Conservation (phyloP, 2,888 invertebrate genomes). For the Vesta saturnalis region DNA sequence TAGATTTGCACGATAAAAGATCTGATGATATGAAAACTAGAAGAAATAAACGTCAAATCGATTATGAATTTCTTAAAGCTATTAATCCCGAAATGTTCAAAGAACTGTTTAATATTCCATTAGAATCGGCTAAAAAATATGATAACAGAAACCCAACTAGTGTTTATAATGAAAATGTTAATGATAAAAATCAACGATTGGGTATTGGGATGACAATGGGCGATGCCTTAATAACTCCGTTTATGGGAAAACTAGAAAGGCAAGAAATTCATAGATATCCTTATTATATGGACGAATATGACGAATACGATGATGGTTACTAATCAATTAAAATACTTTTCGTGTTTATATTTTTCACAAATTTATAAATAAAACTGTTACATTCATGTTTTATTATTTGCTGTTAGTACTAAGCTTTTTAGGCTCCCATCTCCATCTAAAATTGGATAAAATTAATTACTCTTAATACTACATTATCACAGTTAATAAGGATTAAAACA, state of each 20-base stretch:
- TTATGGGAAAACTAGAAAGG: slow-evolving; percentile 22
- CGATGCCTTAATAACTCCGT: slow-evolving; percentile 36
- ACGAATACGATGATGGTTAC: neutral
- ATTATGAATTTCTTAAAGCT: slow-evolving; percentile 19
- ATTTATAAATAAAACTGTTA: no score
- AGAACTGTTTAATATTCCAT: slow-evolving; percentile 30
- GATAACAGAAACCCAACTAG: slow-evolving; percentile 3
- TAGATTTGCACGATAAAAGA: no score
- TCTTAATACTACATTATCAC: neutral
- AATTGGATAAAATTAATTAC: no score
- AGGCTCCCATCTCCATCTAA: no score
- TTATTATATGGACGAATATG: neutral
- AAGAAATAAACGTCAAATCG: slow-evolving; percentile 16
- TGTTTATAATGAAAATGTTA: no score
- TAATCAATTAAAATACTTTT: no score
- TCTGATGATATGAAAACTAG: slow-evolving; percentile 14
- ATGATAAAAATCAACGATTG: slow-evolving; percentile 15
- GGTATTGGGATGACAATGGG: slow-evolving; percentile 39
- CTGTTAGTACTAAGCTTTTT: neutral
- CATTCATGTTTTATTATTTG: neutral
- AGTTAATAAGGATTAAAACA: slow-evolving; percentile 5
- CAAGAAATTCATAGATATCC: slow-evolving; percentile 4
- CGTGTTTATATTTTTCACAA: no score
- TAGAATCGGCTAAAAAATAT: slow-evolving; percentile 17
- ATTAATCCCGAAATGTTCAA: slow-evolving; percentile 43